Percentiles rank a stretch among this genome's conserved stretches.
phyloP scores from a whole-genome alignment of 1,140 invertebrate genomes.

The Octopus sinensis region DNA sequence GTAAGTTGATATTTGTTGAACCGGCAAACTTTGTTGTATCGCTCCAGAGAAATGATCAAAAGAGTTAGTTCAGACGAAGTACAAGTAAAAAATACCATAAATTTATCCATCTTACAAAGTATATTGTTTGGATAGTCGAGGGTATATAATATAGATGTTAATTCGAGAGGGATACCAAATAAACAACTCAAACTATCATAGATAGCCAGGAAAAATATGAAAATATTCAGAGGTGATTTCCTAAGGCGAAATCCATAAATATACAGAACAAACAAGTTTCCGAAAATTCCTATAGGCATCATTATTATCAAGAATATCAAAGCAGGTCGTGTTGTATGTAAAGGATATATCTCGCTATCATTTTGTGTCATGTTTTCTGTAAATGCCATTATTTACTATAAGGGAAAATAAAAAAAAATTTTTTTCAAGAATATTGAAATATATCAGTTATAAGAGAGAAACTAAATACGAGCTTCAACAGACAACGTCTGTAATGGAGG shows the following conservation, averaged over 20 bases:
- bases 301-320: not conserved
- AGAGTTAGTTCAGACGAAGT: not conserved
- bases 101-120: not conserved
- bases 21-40: not conserved
- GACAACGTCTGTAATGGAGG: no score
- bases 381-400: no score
- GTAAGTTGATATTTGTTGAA: not conserved
- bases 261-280: not conserved
- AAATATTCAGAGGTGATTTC: not conserved
- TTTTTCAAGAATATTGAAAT: no score
- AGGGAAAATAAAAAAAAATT: no score
- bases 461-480: no score
- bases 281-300: not conserved
- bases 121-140: not conserved
- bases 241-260: not conserved
- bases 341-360: no score
- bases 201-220: not conserved
- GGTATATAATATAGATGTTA: not conserved
- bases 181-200: not conserved
- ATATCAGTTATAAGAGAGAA: no score
- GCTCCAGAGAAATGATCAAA: not conserved
- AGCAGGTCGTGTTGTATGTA: not conserved
- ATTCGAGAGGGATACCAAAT: not conserved
- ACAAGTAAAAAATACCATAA: not conserved
- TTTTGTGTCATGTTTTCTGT: no score